phyloP scores from a whole-genome alignment of 2,888 invertebrate species.

The Biston betularia region DNA sequence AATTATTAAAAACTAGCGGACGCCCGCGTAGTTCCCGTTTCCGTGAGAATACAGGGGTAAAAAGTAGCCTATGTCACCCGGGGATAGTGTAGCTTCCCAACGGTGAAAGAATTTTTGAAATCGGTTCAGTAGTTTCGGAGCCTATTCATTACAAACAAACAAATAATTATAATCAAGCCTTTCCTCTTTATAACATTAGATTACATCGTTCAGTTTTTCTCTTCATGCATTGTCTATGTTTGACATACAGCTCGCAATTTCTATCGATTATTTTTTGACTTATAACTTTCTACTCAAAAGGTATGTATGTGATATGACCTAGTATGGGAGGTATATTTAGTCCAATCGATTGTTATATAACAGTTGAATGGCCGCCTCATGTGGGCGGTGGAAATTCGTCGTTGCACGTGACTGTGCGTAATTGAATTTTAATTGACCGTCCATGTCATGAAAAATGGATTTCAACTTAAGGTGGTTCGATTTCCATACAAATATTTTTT shows the following conservation, averaged over 20 bases:
- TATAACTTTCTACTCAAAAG: neutral
- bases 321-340: neutral
- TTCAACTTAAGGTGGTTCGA: neutral
- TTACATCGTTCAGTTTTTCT: neutral
- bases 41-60: too few relatives aligned
- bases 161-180: too few relatives aligned
- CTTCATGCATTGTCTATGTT: neutral
- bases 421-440: conserved; percentile 36
- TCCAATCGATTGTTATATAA: conserved; percentile 21
- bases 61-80: too few relatives aligned
- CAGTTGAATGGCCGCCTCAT: conserved; percentile 2
- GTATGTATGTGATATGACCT: conserved; percentile 4
- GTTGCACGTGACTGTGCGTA: conserved; percentile 22
- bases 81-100: too few relatives aligned
- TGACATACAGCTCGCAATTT: neutral
- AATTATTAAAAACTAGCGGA: too few relatives aligned
- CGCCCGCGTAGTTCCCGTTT: too few relatives aligned
- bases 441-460: neutral
- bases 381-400: conserved; percentile 1
- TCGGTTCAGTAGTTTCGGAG: too few relatives aligned
- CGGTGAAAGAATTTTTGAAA: too few relatives aligned
- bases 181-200: too few relatives aligned
- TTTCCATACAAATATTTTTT: too few relatives aligned
- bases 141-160: too few relatives aligned
- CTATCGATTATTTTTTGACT: conserved; percentile 4